phyloP scores from a whole-genome alignment of 2,888 invertebrate species.

The Amorpha juglandis region DNA sequence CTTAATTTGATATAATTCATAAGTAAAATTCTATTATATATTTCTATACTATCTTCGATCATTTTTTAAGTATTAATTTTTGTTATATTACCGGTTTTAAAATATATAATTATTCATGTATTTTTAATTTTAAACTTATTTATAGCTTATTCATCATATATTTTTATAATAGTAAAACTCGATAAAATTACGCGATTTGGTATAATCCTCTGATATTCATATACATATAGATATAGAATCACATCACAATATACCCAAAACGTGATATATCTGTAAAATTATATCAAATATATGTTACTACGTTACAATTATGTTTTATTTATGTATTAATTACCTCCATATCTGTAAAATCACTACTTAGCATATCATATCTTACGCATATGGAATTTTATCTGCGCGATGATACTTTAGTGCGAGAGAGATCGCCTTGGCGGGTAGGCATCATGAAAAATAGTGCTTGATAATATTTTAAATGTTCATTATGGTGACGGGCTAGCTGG shows the following conservation, averaged over 20 bases:
- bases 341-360: conserved; percentile 45
- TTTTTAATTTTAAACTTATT: background rate
- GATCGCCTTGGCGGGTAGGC: conserved; percentile 42
- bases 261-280: conserved; percentile 77
- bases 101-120: background rate
- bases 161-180: background rate
- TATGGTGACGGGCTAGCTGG: conserved; percentile 73
- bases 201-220: conserved; percentile 33
- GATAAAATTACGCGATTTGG: conserved; percentile 12
- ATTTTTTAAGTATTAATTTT: too few relatives aligned
- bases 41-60: too few relatives aligned
- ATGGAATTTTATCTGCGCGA: conserved; percentile 50
- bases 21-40: too few relatives aligned
- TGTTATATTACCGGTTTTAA: background rate
- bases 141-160: background rate
- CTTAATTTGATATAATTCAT: too few relatives aligned
- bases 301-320: conserved; percentile 79
- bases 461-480: conserved; percentile 53
- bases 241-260: conserved; percentile 38
- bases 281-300: conserved; percentile 81
- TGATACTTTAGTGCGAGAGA: conserved; percentile 44
- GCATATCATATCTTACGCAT: conserved; percentile 56
- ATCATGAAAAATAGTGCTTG: conserved; percentile 40
- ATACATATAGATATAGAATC: conserved; percentile 32
- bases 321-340: conserved; percentile 52